Evolutionary conservation across 2,797 vertebrate genomes (phyloP), one percentile per base, ranked within the genome.

Genomic region (Danio tinwini): DNA sequence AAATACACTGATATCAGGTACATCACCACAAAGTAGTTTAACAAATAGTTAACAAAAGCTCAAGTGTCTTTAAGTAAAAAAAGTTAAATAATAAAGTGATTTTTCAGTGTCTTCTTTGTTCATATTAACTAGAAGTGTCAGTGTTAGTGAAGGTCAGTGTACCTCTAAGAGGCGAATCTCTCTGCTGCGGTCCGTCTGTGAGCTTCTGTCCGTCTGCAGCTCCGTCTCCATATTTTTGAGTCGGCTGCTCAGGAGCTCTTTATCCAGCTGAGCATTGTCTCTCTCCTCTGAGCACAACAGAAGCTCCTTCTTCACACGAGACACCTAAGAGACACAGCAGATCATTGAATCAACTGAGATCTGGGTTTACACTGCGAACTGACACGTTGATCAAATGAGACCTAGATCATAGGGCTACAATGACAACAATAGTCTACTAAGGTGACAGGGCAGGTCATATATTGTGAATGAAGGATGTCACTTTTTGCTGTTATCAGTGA

Each of bases 161-260:
- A 97, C 97, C 96, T 99, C 97, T 76, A 98, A 90, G 0, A 85
- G 87, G 76, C 96, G 94, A 80, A 94, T 81, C 73, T 97, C 96
- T 55, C 97, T 88, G 56, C 73, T 88, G 53, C 93, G 94, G 62
- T 98, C 97, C 0, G 93, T 95, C 85, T 98, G 93, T n/a, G 88
- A 90, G 82, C 91, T 95, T 80, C 85, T 94, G 90, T 96, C 95
- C 4, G 85, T 83, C 6, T 98, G 96, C 0, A 94, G 69, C 68
- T 97, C 96, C 2, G 93, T 91, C 90, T 99, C 95, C 42, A 96
- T 85, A 69, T 94, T 93, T 85, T 94, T 96, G 68, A 98, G 91
- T 0, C 95, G 92, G 89, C 95, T 96, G 77, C 80, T 91, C 88
- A 97, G 88, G 47, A 98, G 92, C 55, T 98, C 96, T 83, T 94